phyloP scores from a whole-genome alignment of 1,140 invertebrate genomes.

The Solen grandis region DNA sequence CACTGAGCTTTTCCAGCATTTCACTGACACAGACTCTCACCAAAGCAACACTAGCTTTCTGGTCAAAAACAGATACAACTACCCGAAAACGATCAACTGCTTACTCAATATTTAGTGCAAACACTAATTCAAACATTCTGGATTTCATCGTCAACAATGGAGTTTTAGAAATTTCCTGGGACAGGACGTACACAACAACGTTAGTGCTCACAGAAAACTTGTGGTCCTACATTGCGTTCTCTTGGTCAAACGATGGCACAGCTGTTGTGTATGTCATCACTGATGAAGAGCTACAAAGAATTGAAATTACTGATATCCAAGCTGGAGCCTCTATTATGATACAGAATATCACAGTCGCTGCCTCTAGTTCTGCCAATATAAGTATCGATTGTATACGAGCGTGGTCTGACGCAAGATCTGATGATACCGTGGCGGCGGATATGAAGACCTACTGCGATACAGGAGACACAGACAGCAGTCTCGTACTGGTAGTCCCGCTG shows the following conservation, averaged over 20 bases:
- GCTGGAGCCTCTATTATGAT: background rate
- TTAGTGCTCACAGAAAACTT: background rate
- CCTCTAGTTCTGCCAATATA: background rate
- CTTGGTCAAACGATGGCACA: constrained; percentile 27
- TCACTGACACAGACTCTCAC: constrained; percentile 16
- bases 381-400: constrained; percentile 34
- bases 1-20: constrained; percentile 7
- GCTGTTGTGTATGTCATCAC: constrained; percentile 34
- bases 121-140: background rate
- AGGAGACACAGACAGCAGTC: background rate
- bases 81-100: constrained; percentile 13
- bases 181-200: constrained; percentile 8
- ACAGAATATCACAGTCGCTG: background rate
- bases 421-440: background rate
- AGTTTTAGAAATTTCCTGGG: constrained; percentile 26
- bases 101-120: background rate
- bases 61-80: constrained; percentile 9
- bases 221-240: constrained; percentile 43
- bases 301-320: constrained; percentile 4
- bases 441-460: constrained; percentile 36
- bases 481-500: constrained; percentile 22
- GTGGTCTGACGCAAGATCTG: constrained; percentile 17
- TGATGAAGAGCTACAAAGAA: background rate
- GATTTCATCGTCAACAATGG: constrained; percentile 19
- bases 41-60: constrained; percentile 9